Evolutionary conservation across 2,888 invertebrate species (phyloP).

Genomic region (Odontocerum albicorne): DNA sequence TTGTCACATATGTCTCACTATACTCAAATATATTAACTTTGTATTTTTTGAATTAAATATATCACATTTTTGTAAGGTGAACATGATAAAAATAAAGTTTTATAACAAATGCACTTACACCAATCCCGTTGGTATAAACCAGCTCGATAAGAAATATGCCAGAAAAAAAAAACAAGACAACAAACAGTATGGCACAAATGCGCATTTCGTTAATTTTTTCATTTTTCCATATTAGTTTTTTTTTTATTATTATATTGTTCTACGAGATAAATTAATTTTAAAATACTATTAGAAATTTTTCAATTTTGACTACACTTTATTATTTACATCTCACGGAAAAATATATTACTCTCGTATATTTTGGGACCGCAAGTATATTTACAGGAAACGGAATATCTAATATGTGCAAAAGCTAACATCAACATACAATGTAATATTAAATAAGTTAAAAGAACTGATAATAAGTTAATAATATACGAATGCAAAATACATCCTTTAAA

Average conservation of each 20-base stretch:
- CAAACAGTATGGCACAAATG: constrained; percentile 27
- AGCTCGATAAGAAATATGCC: constrained; percentile 21
- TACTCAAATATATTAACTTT: too few relatives aligned
- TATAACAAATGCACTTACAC: too few relatives aligned
- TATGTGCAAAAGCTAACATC: constrained; percentile 19
- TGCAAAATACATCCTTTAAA: constrained; percentile 16
- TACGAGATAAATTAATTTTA: constrained; percentile 12
- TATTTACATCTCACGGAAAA: constrained; percentile 25
- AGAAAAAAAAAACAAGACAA: constrained; percentile 14
- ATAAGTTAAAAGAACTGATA: constrained; percentile 20
- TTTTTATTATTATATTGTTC: neutral
- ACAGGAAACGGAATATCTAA: constrained; percentile 7
- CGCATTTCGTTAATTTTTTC: constrained; percentile 13
- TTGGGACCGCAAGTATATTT: constrained; percentile 19
- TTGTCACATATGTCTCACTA: too few relatives aligned
- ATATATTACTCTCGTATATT: constrained; percentile 25
- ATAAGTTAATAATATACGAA: constrained; percentile 25
- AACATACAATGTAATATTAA: constrained; percentile 15
- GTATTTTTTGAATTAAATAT: constrained; percentile 8
- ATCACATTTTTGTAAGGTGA: constrained; percentile 2
- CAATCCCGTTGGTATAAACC: too few relatives aligned
- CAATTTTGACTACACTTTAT: constrained; percentile 1
- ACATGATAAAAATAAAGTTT: neutral
- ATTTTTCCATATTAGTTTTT: constrained; percentile 1
- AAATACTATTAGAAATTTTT: constrained; percentile 14